A percentile compares a stretch with the other conserved stretches of the same genome.
Evolutionary conservation across 2,797 vertebrate genomes (phyloP).

Genomic region (Enteromius mattozi): DNA sequence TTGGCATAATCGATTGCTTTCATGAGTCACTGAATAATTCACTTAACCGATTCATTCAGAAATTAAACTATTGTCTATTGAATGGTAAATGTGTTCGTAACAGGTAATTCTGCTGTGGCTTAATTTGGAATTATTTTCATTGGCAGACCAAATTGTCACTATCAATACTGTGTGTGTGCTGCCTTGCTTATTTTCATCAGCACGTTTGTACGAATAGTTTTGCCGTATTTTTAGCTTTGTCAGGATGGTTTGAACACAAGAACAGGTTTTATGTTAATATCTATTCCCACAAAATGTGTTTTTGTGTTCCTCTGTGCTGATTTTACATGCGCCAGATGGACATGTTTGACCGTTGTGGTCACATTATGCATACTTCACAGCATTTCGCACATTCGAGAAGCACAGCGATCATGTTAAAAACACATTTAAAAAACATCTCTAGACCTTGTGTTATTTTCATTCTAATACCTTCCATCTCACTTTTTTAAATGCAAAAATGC

Average conservation of each 20-base stretch:
- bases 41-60: background rate
- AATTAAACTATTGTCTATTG: background rate
- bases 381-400: background rate
- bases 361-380: background rate
- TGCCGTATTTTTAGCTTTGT: background rate
- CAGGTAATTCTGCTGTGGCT: background rate
- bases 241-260: background rate
- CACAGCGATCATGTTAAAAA: background rate
- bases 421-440: background rate
- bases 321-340: background rate
- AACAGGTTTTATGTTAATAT: background rate
- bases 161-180: no score
- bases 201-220: background rate
- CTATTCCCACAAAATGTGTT: background rate
- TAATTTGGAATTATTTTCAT: background rate
- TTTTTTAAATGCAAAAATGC: background rate
- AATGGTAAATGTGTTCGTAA: no score
- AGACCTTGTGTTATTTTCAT: background rate
- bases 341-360: background rate
- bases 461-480: background rate
- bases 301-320: background rate
- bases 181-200: background rate
- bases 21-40: background rate
- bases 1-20: background rate
- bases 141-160: background rate